Evolutionary conservation across 1,140 invertebrate genomes (phyloP), one percentile per base, ranked within the genome.

Genomic region (Magallana angulata): DNA sequence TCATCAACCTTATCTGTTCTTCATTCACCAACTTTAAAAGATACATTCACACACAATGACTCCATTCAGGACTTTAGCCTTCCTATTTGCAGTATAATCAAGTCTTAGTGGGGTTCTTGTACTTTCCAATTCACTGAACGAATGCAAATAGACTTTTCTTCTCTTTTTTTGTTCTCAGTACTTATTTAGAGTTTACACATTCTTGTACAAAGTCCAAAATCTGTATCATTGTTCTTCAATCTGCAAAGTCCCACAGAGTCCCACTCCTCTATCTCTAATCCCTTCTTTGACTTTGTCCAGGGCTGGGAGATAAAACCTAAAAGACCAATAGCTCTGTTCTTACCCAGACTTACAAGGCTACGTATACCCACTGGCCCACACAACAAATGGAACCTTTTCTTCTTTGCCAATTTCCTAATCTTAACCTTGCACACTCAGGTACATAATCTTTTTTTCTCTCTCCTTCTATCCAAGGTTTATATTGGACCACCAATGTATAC

Each of bases 211-310:
- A 30, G 24, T 76, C 30, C 18, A 76, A 76, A 76, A 76, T 18
- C 24, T 76, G 24, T 12, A 48, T 76, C 1, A 76, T 30, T 36
- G 7, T 30, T 30, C 12, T 11, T 30, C 68, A 48, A 30, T 76
- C 24, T 4, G 24, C 36, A 30, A 11, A 76, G 30, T 9, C 68
- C 24, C 68, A 76, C 68, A 30, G 24, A 76, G 68, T 9, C 68
- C 24, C 68, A 76, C 68, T 76, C 68, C 68, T 76, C 68, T 76
- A 76, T 76, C 24, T 30, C 5, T 76, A 76, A 76, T 76, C 24
- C 68, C 60, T 16, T 62, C 60, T 9, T 12, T 76, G 68, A 76
- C 68, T 24, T 36, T 76, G 68, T 76, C 68, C 68, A 76, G 68
- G 14, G 5, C 11, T 5, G 12, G 68, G 68, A 30, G 36, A 30